These are phyloP conservation scores for Agelaius phoeniceus DNA, from an alignment of 2,113 vertebrate species.

Conservation along the genomic window DNA sequence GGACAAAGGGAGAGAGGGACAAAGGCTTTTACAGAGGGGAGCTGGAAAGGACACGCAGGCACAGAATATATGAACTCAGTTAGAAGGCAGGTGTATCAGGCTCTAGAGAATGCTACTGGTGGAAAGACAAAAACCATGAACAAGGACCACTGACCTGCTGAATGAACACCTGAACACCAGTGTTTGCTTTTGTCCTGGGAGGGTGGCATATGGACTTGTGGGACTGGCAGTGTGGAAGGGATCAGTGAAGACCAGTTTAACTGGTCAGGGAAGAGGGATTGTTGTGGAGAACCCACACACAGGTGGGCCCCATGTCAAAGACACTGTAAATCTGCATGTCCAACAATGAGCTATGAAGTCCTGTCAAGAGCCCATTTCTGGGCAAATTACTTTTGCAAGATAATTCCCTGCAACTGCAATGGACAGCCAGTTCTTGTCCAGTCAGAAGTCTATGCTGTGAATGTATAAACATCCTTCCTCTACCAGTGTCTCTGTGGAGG, in stretches of 20 bases:
- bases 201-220: neutral
- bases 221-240: neutral
- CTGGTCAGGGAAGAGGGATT: neutral
- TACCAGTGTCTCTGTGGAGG: neutral
- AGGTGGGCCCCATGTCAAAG: neutral
- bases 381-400: neutral
- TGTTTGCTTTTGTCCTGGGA: neutral
- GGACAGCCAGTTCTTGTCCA: neutral
- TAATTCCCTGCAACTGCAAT: neutral
- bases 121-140: neutral
- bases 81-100: neutral
- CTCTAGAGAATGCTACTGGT: neutral
- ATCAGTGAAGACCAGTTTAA: neutral
- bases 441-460: neutral
- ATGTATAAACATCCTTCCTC: neutral
- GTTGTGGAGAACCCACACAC: neutral
- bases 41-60: neutral
- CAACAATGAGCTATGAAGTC: neutral
- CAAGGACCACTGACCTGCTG: neutral
- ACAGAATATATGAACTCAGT: neutral
- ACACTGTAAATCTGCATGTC: neutral
- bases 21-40: neutral
- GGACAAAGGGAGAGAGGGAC: neutral
- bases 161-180: neutral
- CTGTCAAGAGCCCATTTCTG: neutral